Conservation (phyloP, 2,888 invertebrate genomes). For the Napeogenes sylphis region DNA sequence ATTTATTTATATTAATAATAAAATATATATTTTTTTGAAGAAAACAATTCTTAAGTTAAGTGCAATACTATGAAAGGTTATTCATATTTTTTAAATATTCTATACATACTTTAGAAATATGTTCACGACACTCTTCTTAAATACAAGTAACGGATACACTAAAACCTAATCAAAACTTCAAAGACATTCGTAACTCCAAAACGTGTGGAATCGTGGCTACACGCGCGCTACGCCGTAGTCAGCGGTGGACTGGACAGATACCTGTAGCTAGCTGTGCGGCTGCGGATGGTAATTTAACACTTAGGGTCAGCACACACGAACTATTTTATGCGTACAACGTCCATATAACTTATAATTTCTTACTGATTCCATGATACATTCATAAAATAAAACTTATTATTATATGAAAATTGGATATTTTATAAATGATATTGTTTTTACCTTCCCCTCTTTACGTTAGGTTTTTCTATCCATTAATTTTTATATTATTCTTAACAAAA, state of each 20-base stretch:
- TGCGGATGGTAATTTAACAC: slow-evolving; percentile 13
- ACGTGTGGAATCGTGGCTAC: slow-evolving; percentile 27
- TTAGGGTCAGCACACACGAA: slow-evolving; percentile 2
- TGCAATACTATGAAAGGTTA: no score
- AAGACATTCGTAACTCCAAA: slow-evolving; percentile 14
- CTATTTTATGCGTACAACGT: background rate
- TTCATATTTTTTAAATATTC: background rate
- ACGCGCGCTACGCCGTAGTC: slow-evolving; percentile 37
- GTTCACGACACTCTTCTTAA: no score
- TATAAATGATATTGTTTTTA: no score
- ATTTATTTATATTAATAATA: no score
- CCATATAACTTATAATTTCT: background rate
- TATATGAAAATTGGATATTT: no score
- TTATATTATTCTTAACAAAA: no score
- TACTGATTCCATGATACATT: background rate
- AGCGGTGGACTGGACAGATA: slow-evolving; percentile 35
- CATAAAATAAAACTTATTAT: no score
- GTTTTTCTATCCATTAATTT: no score
- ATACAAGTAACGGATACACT: no score
- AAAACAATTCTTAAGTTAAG: no score
- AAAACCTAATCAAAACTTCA: slow-evolving; percentile 8
- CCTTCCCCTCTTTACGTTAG: no score
- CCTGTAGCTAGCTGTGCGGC: slow-evolving; percentile 36
- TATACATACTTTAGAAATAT: slow-evolving; percentile 1
- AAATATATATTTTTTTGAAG: no score